A percentile compares a stretch with the other conserved stretches of the same genome.
These are phyloP conservation scores for Speoplatyrhinus poulsoni DNA, from an alignment of 2,113 vertebrate species.

Conservation along the genomic window DNA sequence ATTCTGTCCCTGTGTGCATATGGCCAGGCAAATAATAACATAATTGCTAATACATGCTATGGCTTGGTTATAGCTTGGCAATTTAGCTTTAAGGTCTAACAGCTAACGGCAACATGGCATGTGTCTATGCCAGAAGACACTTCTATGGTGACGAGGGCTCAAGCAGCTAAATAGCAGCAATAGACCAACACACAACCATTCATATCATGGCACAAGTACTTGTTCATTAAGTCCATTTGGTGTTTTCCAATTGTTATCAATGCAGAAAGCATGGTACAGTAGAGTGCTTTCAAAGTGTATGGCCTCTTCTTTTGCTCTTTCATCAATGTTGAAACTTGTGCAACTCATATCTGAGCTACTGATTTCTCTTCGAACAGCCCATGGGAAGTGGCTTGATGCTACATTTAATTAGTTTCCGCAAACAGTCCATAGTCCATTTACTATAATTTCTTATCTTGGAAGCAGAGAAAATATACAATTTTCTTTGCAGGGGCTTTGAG, in stretches of 20 bases:
- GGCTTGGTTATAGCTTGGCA: no score
- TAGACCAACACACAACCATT: no score
- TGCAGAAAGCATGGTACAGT: no score
- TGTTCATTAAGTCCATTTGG: constrained; percentile 6
- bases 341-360: constrained; percentile 33
- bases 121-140: neutral
- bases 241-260: no score
- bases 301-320: neutral
- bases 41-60: no score
- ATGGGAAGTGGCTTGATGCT: constrained; percentile 9
- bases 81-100: no score
- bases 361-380: constrained; percentile 12
- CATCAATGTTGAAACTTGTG: neutral
- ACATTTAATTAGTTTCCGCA: constrained; percentile 51
- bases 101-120: neutral
- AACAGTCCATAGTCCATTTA: constrained; percentile 49
- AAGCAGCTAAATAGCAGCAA: no score
- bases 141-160: neutral
- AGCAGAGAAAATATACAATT: neutral
- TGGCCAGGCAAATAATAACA: no score
- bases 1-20: no score
- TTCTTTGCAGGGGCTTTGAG: constrained; percentile 21
- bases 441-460: constrained; percentile 45
- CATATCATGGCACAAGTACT: neutral
- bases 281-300: no score